phyloP scores from a whole-genome alignment of 2,113 vertebrate genomes.

The Hyperopisus bebe region DNA sequence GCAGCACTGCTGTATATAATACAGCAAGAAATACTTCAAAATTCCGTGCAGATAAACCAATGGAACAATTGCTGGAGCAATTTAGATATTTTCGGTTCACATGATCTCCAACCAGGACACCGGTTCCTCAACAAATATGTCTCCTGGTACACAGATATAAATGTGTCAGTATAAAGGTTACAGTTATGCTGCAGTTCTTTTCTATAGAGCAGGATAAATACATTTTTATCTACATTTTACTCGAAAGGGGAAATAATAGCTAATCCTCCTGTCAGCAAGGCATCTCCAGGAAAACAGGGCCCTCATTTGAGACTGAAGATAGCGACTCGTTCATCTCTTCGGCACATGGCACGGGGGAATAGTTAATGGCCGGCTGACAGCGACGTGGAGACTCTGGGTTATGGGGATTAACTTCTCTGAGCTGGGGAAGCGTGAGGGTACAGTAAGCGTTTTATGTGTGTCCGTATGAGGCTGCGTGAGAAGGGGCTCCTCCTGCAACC shows the following conservation, averaged over 20 bases:
- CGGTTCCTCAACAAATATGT: background rate
- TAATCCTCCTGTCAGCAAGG: background rate
- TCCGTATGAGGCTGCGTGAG: background rate
- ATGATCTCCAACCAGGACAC: background rate
- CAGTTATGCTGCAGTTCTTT: background rate
- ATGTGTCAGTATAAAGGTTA: background rate
- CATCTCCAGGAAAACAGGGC: background rate
- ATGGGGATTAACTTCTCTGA: background rate
- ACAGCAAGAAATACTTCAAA: background rate
- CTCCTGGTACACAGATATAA: background rate
- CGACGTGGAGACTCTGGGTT: background rate
- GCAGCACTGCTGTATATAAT: background rate
- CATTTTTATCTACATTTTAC: background rate
- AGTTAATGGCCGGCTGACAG: background rate
- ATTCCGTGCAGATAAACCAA: background rate
- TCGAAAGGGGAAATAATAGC: background rate
- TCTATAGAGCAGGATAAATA: background rate
- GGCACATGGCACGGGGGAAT: background rate
- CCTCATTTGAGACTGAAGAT: background rate
- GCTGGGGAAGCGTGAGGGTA: background rate
- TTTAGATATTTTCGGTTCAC: background rate
- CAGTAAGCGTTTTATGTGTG: background rate
- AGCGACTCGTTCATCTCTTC: background rate
- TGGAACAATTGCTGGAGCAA: background rate
- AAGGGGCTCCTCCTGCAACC: too few species aligned